Percentiles rank a stretch among this genome's conserved stretches.
These are phyloP conservation scores for Chorisops tibialis DNA, from an alignment of 2,888 invertebrate genomes.

Conservation along the genomic window DNA sequence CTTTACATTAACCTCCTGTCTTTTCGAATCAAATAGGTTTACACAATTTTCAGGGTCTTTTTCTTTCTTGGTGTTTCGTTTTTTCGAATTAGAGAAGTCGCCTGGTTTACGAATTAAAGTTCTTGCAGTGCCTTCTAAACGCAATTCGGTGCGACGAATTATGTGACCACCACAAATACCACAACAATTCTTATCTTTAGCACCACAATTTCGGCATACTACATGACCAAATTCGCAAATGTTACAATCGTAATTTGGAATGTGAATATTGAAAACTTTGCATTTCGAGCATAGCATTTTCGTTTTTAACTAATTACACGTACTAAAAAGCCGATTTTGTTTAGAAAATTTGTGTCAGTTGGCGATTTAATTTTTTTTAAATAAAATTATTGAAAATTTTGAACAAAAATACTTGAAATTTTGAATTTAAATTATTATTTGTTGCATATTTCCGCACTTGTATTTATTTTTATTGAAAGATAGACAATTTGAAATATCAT, in stretches of 20 bases:
- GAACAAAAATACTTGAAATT: too few species aligned
- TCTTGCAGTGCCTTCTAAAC: conserved; percentile 23
- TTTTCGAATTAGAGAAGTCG: background rate
- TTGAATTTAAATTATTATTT: too few species aligned
- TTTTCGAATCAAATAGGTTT: background rate
- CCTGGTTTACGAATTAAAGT: background rate
- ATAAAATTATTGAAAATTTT: too few species aligned
- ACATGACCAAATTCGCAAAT: conserved; percentile 30
- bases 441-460: too few species aligned
- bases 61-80: background rate
- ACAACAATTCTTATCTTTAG: background rate
- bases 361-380: too few species aligned
- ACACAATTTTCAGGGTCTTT: conserved; percentile 3
- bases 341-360: too few species aligned
- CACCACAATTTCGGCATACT: conserved; percentile 21
- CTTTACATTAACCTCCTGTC: conserved; percentile 4
- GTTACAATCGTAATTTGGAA: conserved; percentile 30
- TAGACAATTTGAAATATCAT: too few species aligned
- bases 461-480: too few species aligned
- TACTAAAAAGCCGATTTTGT: too few species aligned
- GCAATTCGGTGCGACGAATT: conserved; percentile 16
- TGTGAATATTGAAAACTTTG: conserved; percentile 28
- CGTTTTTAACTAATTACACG: too few species aligned
- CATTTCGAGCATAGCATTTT: conserved; percentile 31
- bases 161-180: conserved; percentile 18